phyloP scores from a whole-genome alignment of 2,888 invertebrate genomes.

The Tachina fera region DNA sequence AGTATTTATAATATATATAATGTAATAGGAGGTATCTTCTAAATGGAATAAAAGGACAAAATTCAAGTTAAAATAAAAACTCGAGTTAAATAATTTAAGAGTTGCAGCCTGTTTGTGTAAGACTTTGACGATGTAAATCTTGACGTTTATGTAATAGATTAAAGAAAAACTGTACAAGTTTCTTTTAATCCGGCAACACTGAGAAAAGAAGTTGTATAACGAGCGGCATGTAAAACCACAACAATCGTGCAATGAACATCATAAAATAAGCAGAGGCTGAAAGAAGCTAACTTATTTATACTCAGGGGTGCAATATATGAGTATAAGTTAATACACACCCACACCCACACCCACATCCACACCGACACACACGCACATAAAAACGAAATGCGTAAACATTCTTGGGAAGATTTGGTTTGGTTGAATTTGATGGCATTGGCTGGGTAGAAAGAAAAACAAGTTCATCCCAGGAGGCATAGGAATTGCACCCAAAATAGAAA shows the following conservation, averaged over 20 bases:
- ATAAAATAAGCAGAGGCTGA: slow-evolving; percentile 1
- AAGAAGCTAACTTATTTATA: slow-evolving; percentile 32
- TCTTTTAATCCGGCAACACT: not conserved
- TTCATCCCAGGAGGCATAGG: slow-evolving; percentile 13
- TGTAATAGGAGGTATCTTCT: too few species aligned
- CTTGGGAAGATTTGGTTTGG: slow-evolving; percentile 10
- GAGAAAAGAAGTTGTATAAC: not conserved
- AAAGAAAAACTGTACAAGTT: too few species aligned
- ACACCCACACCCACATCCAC: not conserved
- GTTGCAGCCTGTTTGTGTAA: too few species aligned
- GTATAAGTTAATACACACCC: not conserved
- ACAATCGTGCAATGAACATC: slow-evolving; percentile 40
- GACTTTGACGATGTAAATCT: too few species aligned
- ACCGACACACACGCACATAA: slow-evolving; percentile 1
- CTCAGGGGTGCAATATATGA: slow-evolving; percentile 51
- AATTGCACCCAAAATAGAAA: slow-evolving; percentile 16
- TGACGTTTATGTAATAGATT: too few species aligned
- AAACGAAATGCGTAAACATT: slow-evolving; percentile 52
- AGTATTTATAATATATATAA: too few species aligned
- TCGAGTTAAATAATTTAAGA: too few species aligned
- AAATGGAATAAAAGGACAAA: too few species aligned
- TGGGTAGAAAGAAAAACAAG: slow-evolving; percentile 45
- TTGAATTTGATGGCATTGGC: slow-evolving; percentile 2
- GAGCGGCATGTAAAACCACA: slow-evolving; percentile 27
- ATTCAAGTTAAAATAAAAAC: too few species aligned